Base-by-base conservation (phyloP, 2,113 vertebrate species). In the Sylvilagus bachmani region DNA sequence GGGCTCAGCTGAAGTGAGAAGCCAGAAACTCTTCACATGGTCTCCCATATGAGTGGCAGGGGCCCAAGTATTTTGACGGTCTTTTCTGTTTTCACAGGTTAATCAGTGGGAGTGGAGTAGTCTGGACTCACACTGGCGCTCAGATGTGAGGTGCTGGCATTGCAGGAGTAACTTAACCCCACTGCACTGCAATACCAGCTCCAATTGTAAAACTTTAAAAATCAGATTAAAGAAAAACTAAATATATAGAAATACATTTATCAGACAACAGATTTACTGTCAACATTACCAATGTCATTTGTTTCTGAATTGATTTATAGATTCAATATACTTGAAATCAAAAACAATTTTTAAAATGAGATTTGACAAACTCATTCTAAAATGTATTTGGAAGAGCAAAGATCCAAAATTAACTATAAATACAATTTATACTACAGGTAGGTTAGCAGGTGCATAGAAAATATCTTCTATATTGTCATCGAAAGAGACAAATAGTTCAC, bases 131-230 rank as follows among this genome's bases (percentile, higher is more conserved):
- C 14, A 19, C 55, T 58, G 55, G 55, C 55, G 6, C 55, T 58
- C 13, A 58, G 55, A 58, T 17, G 19, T 58, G 55, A 14, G 3
- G 13, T 58, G 55, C 55, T 58, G 55, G 19, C 13, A 44, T 44
- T 44, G 44, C 6, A 44, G 44, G 44, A 44, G 44, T 44, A 44
- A 44, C 44, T 44, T 44, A 58, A 58, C 55, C 55, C 55, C 19
- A 19, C 55, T 58, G 19, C 13, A 16, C 13, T 19, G 19, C 55
- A 58, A 58, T 19, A 58, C 55, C 3, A 19, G 17, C 55, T 58
- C 55, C 55, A 61, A 29, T 92, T 25, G 49, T 66, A 36, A 69
- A 96, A 90, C 10, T 86, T 81, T 44, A 92, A 84, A 84, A 86
- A 8, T 55, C 9, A 24, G 29, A 62, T 51, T 70, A 77, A 84